Evolutionary conservation across 2,113 vertebrate genomes (phyloP), one percentile per base, ranked within the genome.

Genomic region (Heloderma charlesbogerti): DNA sequence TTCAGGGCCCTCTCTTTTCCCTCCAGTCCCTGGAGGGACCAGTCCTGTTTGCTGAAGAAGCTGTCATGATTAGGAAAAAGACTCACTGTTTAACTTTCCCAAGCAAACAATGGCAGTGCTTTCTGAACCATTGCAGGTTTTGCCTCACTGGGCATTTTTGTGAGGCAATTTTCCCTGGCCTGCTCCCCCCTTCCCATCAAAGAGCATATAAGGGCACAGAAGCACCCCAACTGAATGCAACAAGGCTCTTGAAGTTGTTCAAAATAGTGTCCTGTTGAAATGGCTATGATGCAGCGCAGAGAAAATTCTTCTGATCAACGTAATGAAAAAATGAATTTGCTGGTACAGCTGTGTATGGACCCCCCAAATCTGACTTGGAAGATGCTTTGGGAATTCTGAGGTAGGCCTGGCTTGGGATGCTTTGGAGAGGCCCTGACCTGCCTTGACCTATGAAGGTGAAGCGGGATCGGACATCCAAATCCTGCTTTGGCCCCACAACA

Each of bases 261-360:
- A 40, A 71, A 86, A 86, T 37, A 57, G 18, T 57, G 34, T 67
- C 63, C 72, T 79, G 63, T 37, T 40, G 74, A 79, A 79, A 90
- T 79, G 37, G 60, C 37, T 22, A n/a, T 34, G 51, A 69, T 66
- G 45, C 54, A 69, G 63, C 60, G 37, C 63, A 80, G 13, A 90
- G 86, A 3, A 45, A 95, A 94, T 85, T 84, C 78, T 90, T 89
- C 87, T 7, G 92, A 94, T 92, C 85, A 93, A 66, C 83, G 31
- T 57, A 86, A 90, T 43, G n/a, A 84, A 72, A 91, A 93, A 88
- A 88, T 37, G 16, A 93, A 86, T 92, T 90, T 0, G 0, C 84
- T 86, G 92, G 79, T n/a, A n/a, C n/a, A n/a, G n/a, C n/a, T n/a
- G n/a, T n/a, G n/a, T n/a, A n/a, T n/a, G n/a, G n/a, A n/a, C n/a